Evolutionary conservation across 2,113 vertebrate species (phyloP).

Genomic region (Malurus alboscapulatus): DNA sequence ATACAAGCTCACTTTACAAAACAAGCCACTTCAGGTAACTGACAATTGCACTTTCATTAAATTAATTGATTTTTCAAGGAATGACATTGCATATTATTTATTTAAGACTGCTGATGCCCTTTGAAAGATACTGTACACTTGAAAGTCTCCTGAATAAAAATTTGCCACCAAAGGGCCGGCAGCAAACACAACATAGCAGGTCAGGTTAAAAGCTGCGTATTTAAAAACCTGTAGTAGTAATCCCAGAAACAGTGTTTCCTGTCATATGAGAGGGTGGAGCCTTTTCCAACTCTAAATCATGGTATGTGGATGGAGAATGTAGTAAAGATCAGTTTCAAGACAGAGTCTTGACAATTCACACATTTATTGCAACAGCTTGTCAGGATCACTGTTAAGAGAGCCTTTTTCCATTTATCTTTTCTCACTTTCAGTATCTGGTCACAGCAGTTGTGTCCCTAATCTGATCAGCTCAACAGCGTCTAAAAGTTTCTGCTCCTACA

Average conservation of each 20-base stretch:
- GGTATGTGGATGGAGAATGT: background rate
- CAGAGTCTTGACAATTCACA: background rate
- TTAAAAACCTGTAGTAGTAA: background rate
- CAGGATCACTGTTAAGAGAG: background rate
- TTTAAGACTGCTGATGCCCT: background rate
- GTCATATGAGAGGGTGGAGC: background rate
- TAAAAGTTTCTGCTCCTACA: conserved; percentile 56
- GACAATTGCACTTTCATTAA: background rate
- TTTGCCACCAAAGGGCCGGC: background rate
- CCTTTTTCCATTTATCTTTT: conserved; percentile 62
- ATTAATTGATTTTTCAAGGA: conserved; percentile 4
- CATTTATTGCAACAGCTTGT: background rate
- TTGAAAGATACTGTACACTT: conserved; percentile 18
- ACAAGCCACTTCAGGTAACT: background rate
- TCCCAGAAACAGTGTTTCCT: background rate
- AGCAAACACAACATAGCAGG: background rate
- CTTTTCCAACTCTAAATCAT: background rate
- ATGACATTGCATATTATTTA: background rate
- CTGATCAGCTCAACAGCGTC: conserved; percentile 60
- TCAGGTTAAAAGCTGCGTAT: conserved; percentile 31
- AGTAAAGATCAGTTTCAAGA: background rate
- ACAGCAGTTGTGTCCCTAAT: conserved; percentile 35
- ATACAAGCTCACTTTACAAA: background rate
- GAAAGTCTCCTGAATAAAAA: conserved; percentile 15
- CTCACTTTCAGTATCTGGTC: background rate